Evolutionary conservation across 2,797 vertebrate species (phyloP), one percentile per base, ranked within the genome.

Genomic region (Hemibagrus guttatus): DNA sequence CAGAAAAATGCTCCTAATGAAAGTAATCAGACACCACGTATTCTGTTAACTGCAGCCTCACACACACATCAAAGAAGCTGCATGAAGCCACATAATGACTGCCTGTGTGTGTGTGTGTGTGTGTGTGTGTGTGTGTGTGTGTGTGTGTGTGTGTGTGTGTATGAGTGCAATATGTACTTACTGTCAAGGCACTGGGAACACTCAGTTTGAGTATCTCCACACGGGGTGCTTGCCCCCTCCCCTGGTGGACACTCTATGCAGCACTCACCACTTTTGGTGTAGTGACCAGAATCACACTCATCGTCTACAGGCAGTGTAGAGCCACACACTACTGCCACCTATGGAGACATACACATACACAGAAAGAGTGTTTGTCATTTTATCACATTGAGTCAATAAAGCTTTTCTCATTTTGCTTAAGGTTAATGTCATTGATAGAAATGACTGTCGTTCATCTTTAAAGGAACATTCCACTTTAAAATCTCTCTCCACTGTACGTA

Each of bases 121-220:
- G 76, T 61, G 78, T 63, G 58, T 46, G 39, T 81, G 79, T 81
- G 79, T n/a, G 58, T 68, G 54, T 88, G 88, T 83, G 85, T 88
- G 82, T 80, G 68, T 4, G 54, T 89, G 81, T 83, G 35, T 86
- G 87, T 66, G 52, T 74, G 87, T 35, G 12, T 76, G 56, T 83
- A 19, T 82, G 58, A 72, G 39, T 63, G 21, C 46, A n/a, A 54
- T 79, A 14, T 76, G 63, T 90, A 99, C 98, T 98, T 92, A 99
- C 98, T 99, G 96, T 99, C 98, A 94, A 97, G 92, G 93, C 98
- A 99, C 90, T 96, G 96, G 88, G 95, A 87, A 0, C 98, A 99
- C 88, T 96, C 92, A 0, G 98, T 99, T 94, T 99, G 97, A 84
- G 95, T 95, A 75, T 84, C 91, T 49, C 96, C 97, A 0, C 98